phyloP scores from a whole-genome alignment of 2,797 vertebrate genomes.

The Schizothorax lantsangensis region DNA sequence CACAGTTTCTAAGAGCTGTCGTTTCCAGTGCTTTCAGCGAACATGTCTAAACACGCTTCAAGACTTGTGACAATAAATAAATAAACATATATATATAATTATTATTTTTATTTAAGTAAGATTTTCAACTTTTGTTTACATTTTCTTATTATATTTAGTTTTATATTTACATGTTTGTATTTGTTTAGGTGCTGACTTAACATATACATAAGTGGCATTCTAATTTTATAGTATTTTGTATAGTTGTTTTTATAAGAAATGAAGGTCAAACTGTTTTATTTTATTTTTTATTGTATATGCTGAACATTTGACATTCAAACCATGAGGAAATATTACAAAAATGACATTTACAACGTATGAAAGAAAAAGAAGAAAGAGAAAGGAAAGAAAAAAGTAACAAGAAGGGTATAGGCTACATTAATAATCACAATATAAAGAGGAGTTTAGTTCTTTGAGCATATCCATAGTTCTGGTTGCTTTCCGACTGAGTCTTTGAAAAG shows the following conservation, averaged over 20 bases:
- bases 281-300: neutral
- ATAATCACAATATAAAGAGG: neutral
- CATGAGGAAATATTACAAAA: neutral
- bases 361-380: neutral
- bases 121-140: neutral
- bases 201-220: neutral
- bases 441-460: neutral
- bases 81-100: no score
- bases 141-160: neutral
- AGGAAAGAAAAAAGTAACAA: no score
- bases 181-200: neutral
- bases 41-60: constrained; percentile 8
- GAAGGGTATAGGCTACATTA: neutral
- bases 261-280: neutral
- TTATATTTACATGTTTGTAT: neutral
- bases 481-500: neutral
- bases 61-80: neutral
- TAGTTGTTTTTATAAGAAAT: neutral
- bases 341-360: neutral
- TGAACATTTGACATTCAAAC: neutral
- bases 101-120: neutral
- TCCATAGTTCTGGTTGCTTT: neutral
- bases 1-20: constrained; percentile 61
- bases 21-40: neutral
- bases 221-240: neutral